phyloP scores from a whole-genome alignment of 2,888 invertebrate species.

The Prostheceraeus crozeri region DNA sequence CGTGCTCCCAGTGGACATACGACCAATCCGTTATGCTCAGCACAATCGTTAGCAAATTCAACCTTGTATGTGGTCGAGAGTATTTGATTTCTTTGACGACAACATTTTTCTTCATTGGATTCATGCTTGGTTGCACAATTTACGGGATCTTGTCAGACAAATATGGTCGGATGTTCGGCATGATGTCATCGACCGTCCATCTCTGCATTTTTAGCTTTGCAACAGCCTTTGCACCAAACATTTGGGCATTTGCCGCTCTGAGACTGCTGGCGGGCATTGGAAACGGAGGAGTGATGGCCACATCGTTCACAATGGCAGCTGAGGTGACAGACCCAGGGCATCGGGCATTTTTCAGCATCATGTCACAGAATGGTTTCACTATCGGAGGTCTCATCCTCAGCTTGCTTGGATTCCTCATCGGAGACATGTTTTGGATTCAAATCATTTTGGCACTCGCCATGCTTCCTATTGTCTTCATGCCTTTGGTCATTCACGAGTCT shows the following conservation, averaged over 20 bases:
- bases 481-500: slow-evolving; percentile 20
- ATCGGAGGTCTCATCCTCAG: slow-evolving; percentile 5
- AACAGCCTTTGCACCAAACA: slow-evolving; percentile 19
- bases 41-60: slow-evolving; percentile 15
- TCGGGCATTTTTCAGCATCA: not conserved
- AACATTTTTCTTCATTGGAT: slow-evolving; percentile 45
- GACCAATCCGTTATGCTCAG: not conserved
- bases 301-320: slow-evolving; percentile 17
- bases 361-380: slow-evolving; percentile 27
- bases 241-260: slow-evolving; percentile 12
- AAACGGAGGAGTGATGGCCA: slow-evolving; percentile 28
- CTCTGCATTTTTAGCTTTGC: slow-evolving; percentile 13
- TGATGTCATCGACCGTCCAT: not conserved
- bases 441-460: slow-evolving; percentile 10
- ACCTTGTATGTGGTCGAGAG: slow-evolving; percentile 44
- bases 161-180: slow-evolving; percentile 37
- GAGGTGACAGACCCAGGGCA: slow-evolving; percentile 30
- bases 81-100: slow-evolving; percentile 43
- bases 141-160: slow-evolving; percentile 47
- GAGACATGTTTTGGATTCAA: slow-evolving; percentile 14
- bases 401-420: slow-evolving; percentile 11
- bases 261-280: slow-evolving; percentile 24
- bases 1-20: slow-evolving; percentile 27
- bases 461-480: not conserved
- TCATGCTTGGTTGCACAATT: slow-evolving; percentile 44